These are phyloP conservation scores for Cyprinodon brontotheroides DNA, from an alignment of 2,113 vertebrate species.

Conservation along the genomic window DNA sequence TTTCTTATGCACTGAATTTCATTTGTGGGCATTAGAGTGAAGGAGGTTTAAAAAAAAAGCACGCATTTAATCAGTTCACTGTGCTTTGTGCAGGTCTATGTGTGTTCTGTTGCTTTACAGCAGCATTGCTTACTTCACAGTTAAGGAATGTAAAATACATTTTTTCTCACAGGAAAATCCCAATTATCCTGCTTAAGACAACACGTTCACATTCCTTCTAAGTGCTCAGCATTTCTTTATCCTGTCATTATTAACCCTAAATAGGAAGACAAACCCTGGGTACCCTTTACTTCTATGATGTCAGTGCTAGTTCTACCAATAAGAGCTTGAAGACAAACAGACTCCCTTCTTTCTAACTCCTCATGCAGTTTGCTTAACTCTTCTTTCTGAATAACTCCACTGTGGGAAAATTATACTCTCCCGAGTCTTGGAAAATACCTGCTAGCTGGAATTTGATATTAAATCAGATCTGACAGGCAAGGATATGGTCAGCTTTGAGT, in stretches of 20 bases:
- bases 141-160: slow-evolving; percentile 49
- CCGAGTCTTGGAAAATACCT: slow-evolving; percentile 45
- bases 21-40: background rate
- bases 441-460: slow-evolving; percentile 28
- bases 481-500: slow-evolving; percentile 17
- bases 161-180: slow-evolving; percentile 32
- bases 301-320: slow-evolving; percentile 41
- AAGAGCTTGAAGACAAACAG: slow-evolving; percentile 43
- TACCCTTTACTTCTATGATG: slow-evolving; percentile 4
- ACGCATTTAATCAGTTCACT: background rate
- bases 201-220: slow-evolving; percentile 21
- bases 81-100: background rate
- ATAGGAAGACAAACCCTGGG: background rate
- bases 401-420: slow-evolving; percentile 50
- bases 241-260: background rate
- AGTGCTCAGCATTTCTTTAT: background rate
- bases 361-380: slow-evolving; percentile 16
- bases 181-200: slow-evolving; percentile 7
- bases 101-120: background rate
- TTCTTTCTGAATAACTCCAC: slow-evolving; percentile 14
- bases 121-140: slow-evolving; percentile 26
- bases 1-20: background rate
- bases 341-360: slow-evolving; percentile 14
- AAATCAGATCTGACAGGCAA: slow-evolving; percentile 26
- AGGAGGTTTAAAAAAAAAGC: background rate